Percentiles rank a stretch among this genome's conserved stretches.
Evolutionary conservation across 2,113 vertebrate species (phyloP).

Genomic region (Triplophysa dalaica): DNA sequence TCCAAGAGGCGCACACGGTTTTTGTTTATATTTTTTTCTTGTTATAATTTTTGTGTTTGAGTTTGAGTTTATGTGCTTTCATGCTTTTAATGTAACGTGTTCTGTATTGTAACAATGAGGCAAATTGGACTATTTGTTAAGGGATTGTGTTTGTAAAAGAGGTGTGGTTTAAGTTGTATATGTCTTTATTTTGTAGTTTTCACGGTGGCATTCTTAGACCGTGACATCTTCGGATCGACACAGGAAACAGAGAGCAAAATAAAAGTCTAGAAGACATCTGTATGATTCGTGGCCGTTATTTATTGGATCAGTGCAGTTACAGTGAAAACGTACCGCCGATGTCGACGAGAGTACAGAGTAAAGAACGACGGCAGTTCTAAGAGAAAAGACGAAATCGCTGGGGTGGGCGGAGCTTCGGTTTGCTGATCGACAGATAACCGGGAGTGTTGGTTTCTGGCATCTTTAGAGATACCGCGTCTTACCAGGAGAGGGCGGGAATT

Average conservation of each 20-base stretch:
- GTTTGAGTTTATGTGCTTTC: too few relatives aligned
- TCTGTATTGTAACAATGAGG: too few relatives aligned
- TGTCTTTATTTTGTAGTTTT: too few relatives aligned
- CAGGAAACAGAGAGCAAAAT: neutral
- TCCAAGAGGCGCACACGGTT: too few relatives aligned
- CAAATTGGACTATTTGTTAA: too few relatives aligned
- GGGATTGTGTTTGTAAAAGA: too few relatives aligned
- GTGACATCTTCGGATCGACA: too few relatives aligned
- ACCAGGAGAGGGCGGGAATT: neutral
- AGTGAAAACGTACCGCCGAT: neutral
- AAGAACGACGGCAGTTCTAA: neutral
- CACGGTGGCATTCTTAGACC: too few relatives aligned
- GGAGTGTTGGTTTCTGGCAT: neutral
- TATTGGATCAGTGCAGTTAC: neutral
- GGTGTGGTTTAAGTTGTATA: too few relatives aligned
- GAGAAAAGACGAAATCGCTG: neutral
- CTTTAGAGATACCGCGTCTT: neutral
- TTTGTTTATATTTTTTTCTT: too few relatives aligned
- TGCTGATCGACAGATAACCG: neutral
- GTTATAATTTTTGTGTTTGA: too few relatives aligned
- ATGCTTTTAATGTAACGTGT: too few relatives aligned
- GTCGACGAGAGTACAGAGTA: neutral
- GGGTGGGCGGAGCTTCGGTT: neutral
- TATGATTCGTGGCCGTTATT: neutral
- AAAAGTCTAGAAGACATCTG: neutral